Evolutionary conservation across 2,797 vertebrate species (phyloP).

Genomic region (Epinephelus awoara): DNA sequence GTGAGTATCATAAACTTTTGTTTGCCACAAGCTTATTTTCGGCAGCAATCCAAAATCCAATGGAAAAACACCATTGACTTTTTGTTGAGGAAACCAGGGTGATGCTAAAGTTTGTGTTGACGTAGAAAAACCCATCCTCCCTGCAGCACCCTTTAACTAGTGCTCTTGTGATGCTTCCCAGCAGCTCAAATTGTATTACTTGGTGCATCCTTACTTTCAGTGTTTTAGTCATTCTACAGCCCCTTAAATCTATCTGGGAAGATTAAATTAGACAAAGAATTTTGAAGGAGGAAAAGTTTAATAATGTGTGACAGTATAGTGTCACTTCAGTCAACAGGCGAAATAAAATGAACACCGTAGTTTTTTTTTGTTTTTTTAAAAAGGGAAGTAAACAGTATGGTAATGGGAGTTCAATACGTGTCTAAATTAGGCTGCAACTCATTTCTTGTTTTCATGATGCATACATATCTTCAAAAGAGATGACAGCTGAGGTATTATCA

Average conservation of each 20-base stretch:
- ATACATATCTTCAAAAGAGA: neutral
- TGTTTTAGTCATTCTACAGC: neutral
- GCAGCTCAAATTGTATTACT: neutral
- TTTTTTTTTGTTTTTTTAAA: neutral
- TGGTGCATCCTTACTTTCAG: neutral
- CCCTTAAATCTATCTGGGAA: neutral
- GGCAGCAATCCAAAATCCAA: too few species aligned
- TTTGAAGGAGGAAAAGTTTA: neutral
- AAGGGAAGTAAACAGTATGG: neutral
- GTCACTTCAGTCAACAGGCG: neutral
- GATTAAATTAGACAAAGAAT: neutral
- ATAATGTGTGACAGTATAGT: too few species aligned
- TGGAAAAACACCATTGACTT: too few species aligned
- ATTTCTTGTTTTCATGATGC: slow-evolving; percentile 2
- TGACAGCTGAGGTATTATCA: neutral
- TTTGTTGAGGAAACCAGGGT: too few species aligned
- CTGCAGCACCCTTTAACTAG: neutral
- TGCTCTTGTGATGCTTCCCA: neutral
- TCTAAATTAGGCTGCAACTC: neutral
- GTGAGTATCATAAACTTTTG: too few species aligned
- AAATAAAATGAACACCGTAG: neutral
- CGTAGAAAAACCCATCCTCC: too few species aligned
- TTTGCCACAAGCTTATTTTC: too few species aligned
- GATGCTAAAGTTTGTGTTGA: too few species aligned
- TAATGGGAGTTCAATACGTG: neutral